Conservation (phyloP, 1,140 invertebrate species). For the Dendrolimus punctatus region DNA sequence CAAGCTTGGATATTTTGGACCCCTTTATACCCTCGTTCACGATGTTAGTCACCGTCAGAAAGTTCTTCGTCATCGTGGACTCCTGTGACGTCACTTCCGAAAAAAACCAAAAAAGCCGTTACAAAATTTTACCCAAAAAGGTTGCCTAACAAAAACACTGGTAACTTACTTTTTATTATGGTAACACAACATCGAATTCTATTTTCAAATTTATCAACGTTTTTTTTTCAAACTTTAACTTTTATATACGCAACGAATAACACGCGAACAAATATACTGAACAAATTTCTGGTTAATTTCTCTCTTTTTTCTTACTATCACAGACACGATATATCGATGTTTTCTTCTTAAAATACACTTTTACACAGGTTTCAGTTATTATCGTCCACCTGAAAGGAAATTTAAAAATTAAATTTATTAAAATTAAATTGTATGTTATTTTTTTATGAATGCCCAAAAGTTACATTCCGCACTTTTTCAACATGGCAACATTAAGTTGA, state of each 20-base stretch:
- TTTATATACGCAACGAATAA: conserved; percentile 47
- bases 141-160: conserved; percentile 2
- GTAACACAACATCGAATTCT: conserved; percentile 38
- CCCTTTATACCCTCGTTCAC: conserved; percentile 82
- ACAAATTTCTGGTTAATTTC: conserved; percentile 4
- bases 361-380: conserved; percentile 2
- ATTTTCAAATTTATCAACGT: conserved; percentile 14
- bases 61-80: conserved; percentile 66
- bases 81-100: conserved; percentile 55
- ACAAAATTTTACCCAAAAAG: conserved; percentile 15
- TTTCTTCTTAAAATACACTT: conserved; percentile 4
- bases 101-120: conserved; percentile 32
- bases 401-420: too few species aligned
- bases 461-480: too few species aligned
- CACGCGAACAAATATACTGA: conserved; percentile 33
- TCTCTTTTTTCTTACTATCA: conserved; percentile 43
- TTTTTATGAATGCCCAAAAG: too few species aligned
- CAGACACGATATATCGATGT: conserved; percentile 47
- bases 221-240: conserved; percentile 9
- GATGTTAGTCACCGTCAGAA: conserved; percentile 72
- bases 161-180: conserved; percentile 6
- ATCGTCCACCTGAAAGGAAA: conserved; percentile 10
- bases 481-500: too few species aligned
- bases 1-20: conserved; percentile 80
- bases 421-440: too few species aligned